Conservation (phyloP, 2,113 vertebrate species). For the Raja brachyura region DNA sequence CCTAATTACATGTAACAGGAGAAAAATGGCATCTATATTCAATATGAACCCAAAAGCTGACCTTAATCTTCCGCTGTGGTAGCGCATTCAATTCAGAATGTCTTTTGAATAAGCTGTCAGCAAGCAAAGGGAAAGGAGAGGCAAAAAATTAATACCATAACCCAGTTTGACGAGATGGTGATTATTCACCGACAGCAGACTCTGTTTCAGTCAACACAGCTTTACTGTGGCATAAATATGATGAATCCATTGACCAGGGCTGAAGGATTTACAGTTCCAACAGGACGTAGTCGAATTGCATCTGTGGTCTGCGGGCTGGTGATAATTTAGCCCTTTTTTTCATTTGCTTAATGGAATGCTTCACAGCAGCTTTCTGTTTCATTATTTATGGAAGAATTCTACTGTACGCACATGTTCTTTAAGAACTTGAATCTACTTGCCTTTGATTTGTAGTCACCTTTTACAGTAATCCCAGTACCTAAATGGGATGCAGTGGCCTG, state of each 20-base stretch:
- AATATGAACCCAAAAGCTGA: slow-evolving; percentile 51
- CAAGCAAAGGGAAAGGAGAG: slow-evolving; percentile 1
- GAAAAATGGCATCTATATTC: slow-evolving; percentile 47
- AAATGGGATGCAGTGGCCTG: not conserved
- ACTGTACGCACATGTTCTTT: not conserved
- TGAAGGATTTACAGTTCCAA: slow-evolving; percentile 35
- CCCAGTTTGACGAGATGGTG: not conserved
- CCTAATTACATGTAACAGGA: slow-evolving; percentile 56
- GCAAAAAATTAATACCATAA: slow-evolving; percentile 21
- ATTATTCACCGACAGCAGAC: slow-evolving; percentile 10
- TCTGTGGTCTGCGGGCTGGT: slow-evolving; percentile 4
- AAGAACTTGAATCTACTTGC: not conserved
- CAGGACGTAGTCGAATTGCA: slow-evolving; percentile 4
- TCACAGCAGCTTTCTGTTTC: slow-evolving; percentile 30
- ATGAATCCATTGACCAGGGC: slow-evolving; percentile 12
- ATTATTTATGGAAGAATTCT: slow-evolving; percentile 35
- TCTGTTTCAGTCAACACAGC: slow-evolving; percentile 29
- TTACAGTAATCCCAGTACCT: not conserved
- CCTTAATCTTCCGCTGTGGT: slow-evolving; percentile 54
- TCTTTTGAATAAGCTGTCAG: slow-evolving; percentile 28
- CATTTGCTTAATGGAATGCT: slow-evolving; percentile 35
- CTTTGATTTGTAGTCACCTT: not conserved
- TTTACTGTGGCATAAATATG: slow-evolving; percentile 34
- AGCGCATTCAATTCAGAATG: slow-evolving; percentile 13
- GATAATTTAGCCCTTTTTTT: slow-evolving; percentile 31